Evolutionary conservation across 2,113 vertebrate species (phyloP).

Genomic region (Callipepla californica): DNA sequence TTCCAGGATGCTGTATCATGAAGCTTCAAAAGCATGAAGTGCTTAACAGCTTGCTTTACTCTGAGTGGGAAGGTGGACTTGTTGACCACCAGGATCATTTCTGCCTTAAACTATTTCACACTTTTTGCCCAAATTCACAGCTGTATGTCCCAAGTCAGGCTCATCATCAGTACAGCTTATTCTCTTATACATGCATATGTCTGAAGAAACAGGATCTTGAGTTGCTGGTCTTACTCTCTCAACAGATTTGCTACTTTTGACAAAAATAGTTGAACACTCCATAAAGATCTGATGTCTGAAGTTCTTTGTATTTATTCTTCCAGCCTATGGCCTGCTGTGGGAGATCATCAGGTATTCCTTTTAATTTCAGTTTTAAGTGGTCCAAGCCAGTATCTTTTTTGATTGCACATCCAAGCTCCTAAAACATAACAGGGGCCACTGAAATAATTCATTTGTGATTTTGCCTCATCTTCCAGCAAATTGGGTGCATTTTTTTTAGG

Average conservation of each 20-base stretch:
- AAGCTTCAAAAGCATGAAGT: background rate
- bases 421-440: background rate
- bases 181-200: background rate
- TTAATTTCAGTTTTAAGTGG: background rate
- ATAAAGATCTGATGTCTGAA: background rate
- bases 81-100: background rate
- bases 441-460: background rate
- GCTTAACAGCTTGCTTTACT: background rate
- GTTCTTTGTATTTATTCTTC: background rate
- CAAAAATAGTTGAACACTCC: background rate
- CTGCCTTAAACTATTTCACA: background rate
- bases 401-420: background rate
- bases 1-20: background rate
- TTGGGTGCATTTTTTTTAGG: background rate
- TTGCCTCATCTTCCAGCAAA: background rate
- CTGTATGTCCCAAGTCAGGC: background rate
- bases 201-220: background rate
- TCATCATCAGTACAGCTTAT: background rate
- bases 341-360: background rate
- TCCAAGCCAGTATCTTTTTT: background rate
- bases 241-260: background rate
- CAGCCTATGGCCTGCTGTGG: background rate
- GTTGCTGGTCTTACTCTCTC: background rate
- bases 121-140: background rate
- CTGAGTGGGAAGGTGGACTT: background rate